These are phyloP conservation scores for Propithecus coquereli DNA, from an alignment of 2,113 vertebrate genomes.

Conservation along the genomic window DNA sequence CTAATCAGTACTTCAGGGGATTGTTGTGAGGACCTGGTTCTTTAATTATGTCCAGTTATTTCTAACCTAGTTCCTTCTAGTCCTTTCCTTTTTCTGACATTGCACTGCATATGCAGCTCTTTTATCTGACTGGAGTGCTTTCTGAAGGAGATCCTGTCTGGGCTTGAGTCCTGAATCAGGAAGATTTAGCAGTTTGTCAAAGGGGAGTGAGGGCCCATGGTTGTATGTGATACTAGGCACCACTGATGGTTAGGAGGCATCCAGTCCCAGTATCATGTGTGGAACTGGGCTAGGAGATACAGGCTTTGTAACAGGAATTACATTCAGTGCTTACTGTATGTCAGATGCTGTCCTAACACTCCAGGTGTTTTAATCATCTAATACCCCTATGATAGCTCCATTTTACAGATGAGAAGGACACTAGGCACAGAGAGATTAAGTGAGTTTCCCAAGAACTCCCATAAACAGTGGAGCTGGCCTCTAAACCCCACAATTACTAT, in stretches of 20 bases:
- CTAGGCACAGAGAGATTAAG: background rate
- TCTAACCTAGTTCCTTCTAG: background rate
- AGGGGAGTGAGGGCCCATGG: background rate
- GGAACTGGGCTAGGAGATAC: background rate
- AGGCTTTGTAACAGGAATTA: background rate
- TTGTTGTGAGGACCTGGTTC: background rate
- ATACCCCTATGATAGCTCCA: background rate
- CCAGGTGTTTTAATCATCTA: background rate
- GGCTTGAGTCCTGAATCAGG: background rate
- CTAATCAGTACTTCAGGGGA: background rate
- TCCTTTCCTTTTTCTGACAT: background rate
- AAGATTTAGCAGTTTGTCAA: background rate
- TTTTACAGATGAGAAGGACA: background rate
- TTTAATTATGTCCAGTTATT: constrained; percentile 9
- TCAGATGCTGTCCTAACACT: background rate
- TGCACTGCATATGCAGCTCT: background rate
- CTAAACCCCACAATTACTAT: background rate
- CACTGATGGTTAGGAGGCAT: background rate
- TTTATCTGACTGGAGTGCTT: background rate
- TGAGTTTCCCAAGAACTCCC: background rate
- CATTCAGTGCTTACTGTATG: background rate
- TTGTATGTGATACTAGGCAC: background rate
- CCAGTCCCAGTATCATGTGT: background rate
- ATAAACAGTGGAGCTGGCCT: background rate
- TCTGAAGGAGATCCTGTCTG: background rate